Conservation (phyloP, 2,797 vertebrate species). For the Trichosurus vulpecula region DNA sequence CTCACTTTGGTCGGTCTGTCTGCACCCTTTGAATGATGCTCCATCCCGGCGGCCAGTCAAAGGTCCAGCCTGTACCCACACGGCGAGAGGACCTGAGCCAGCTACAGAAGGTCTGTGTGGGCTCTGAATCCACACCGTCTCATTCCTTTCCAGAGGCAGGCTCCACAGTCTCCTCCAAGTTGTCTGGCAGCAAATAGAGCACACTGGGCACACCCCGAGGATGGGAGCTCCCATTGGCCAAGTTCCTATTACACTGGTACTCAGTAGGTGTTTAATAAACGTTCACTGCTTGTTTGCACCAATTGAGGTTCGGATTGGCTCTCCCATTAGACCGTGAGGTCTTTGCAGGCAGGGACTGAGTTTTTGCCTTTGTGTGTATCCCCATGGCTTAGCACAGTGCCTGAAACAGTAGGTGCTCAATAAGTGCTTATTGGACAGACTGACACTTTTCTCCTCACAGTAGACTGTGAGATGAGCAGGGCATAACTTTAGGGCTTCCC, state of each 20-base stretch:
- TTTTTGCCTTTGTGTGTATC: background rate
- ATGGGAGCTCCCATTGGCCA: too few species aligned
- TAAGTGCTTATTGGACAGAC: too few species aligned
- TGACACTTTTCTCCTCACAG: background rate
- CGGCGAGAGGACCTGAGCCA: background rate
- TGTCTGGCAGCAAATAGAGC: too few species aligned
- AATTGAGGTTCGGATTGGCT: background rate
- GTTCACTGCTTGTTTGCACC: too few species aligned
- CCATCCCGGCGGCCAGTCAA: background rate
- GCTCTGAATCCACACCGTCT: background rate
- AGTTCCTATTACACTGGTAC: background rate
- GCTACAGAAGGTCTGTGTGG: background rate
- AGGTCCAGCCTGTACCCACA: background rate
- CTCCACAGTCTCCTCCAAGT: too few species aligned
- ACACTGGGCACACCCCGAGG: too few species aligned
- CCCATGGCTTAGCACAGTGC: background rate
- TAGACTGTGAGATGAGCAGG: background rate
- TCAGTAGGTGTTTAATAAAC: too few species aligned
- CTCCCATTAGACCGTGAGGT: too few species aligned
- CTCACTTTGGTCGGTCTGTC: too few species aligned
- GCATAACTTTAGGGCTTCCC: background rate
- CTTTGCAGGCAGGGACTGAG: too few species aligned
- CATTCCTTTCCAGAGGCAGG: too few species aligned
- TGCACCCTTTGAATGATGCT: background rate
- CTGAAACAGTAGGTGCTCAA: background rate